Base-by-base conservation (phyloP, 37 sponge, comb jelly and placozoan species). In the Geodia barretti region DNA sequence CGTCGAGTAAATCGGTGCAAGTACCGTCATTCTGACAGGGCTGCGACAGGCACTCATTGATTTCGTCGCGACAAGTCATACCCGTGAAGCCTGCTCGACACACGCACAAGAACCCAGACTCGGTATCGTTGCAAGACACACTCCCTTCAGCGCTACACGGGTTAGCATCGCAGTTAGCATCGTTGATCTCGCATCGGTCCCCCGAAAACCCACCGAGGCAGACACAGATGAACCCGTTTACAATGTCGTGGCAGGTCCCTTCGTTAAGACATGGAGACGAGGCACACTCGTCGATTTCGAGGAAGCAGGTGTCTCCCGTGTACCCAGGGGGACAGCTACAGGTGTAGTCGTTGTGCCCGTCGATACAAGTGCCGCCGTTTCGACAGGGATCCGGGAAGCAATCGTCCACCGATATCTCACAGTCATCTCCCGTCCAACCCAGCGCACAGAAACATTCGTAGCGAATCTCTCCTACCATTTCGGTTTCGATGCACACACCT, bases 361-460 rank as follows among this genome's bases (percentile, higher is more conserved):
- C 93, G 30, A 79, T 70, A 65, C 95, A 95, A 2, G 84, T 86
- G 32, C 82, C 95, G 26, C 86, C 94, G 70, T 92, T 84, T 67
- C 69, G 58, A 47, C 95, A 95, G 3, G 93, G 92, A 61, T 76
- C 76, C 66, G 77, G 38, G 39, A 39, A 72, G 66, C 93, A 92
- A 21, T 87, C 85, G 41, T 89, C 61, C 2, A 86, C 87, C 4
- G 78, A 70, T 28, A 58, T 31, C 36, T 88, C 34, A 61, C 95
- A 95, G 66, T 83, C 69, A 23, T 70, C 54, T 0, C 95, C 95
- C 36, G 92, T 91, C 92, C 91, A 95, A 8, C 95, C 95, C 47
- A 84, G 84, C 0, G 32, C 34, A 68, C 95, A 95, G 71, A 86
- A 82, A 60, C 95, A 95, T 65, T 87, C 90, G 70, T 83, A 92